phyloP scores from a whole-genome alignment of 2,113 vertebrate genomes.

The Uria lomvia region DNA sequence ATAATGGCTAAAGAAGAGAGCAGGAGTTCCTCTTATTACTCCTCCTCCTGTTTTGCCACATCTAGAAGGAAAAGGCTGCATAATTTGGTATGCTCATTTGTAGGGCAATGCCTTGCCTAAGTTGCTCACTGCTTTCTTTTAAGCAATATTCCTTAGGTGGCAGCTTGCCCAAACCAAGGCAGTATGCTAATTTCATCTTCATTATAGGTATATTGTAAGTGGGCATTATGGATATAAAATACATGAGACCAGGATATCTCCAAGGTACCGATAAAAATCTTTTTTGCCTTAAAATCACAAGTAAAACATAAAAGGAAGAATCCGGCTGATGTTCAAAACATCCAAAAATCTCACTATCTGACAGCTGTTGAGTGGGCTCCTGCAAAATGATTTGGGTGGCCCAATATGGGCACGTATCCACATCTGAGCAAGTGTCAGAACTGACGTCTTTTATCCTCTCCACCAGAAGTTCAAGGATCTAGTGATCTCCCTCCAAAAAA shows the following conservation, averaged over 20 bases:
- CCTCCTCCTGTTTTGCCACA: neutral
- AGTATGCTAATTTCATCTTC: neutral
- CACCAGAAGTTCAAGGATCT: neutral
- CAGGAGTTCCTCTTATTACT: neutral
- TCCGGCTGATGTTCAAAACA: neutral
- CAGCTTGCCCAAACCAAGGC: neutral
- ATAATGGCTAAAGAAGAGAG: neutral
- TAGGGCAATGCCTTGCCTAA: neutral
- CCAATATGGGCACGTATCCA: neutral
- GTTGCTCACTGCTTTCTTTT: slow-evolving; percentile 30
- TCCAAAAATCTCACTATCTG: neutral
- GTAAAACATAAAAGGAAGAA: neutral
- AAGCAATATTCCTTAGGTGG: slow-evolving; percentile 8
- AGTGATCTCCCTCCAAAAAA: neutral
- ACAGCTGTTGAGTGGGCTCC: neutral
- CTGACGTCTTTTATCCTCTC: neutral
- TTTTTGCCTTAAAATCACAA: neutral
- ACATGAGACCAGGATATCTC: neutral
- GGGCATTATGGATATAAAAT: neutral
- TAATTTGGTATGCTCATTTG: neutral
- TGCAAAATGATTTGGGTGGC: neutral
- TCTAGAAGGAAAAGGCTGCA: neutral
- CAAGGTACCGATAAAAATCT: neutral
- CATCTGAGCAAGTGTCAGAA: neutral
- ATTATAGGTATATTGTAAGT: neutral